Evolutionary conservation across 1,140 invertebrate genomes (phyloP), one percentile per base, ranked within the genome.

Genomic region (Steinernema khuongi): DNA sequence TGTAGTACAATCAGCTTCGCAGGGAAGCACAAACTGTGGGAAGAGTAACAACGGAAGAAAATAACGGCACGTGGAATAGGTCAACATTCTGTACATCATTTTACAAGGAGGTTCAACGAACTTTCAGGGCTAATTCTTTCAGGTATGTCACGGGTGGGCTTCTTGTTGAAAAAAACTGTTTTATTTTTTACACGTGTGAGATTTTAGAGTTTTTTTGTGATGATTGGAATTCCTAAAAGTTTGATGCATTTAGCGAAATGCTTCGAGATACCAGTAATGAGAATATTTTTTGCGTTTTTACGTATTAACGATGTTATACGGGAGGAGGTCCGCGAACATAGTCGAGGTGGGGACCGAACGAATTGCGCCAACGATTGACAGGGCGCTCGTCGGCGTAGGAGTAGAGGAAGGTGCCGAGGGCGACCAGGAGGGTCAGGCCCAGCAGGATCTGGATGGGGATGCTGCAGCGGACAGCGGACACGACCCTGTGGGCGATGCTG

Each of bases 321-420:
- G 77, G 77, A 2, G 77, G 77, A 79, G 77, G 77, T 32, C 77
- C 77, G 30, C 72, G 66, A 28, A 78, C 75, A 70, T 78, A 78
- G 31, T 72, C 73, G 2, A 78, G 28, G 69, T 78, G 77, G 0
- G 77, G 77, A 28, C 77, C 77, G 67, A 77, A 78, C 31, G 76
- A 31, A 30, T 50, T 77, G 28, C 68, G 68, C 68, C 68, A 69
- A 18, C 41, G 28, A 22, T 69, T 69, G 11, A 69, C 26, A 28
- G 68, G 68, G 4, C 22, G 11, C 60, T 68, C 73, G 41, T 68
- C 68, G 68, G 74, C 44, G 32, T 44, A 43, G 29, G 71, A 73
- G 26, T 28, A 74, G 32, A 77, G 67, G 7, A 78, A 50, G 30
- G 76, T 68, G 14, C 73, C 75, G 17, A 74, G 31, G 17, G 75